A percentile compares a stretch with the other conserved stretches of the same genome.
Conservation (phyloP, 2,797 vertebrate genomes). For the Typhlichthys eigenmanni region DNA sequence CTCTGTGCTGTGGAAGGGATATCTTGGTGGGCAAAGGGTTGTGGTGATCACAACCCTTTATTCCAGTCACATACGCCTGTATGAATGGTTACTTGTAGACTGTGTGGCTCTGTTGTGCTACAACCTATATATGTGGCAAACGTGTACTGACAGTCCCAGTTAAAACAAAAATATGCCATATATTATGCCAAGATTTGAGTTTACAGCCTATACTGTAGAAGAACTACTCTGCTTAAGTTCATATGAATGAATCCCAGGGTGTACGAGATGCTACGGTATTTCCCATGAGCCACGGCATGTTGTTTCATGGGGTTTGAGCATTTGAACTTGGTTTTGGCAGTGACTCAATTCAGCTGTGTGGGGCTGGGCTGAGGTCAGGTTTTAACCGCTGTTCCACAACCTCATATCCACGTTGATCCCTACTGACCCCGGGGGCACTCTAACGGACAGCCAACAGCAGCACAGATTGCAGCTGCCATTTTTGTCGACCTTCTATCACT, state of each 20-base stretch:
- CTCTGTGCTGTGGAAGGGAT: slow-evolving; percentile 1
- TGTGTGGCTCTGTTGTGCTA: no score
- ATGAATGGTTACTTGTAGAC: neutral
- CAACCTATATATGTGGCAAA: no score
- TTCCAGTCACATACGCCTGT: slow-evolving; percentile 23
- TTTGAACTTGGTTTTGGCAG: slow-evolving; percentile 46
- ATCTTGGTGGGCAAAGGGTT: slow-evolving; percentile 5
- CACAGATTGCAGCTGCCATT: slow-evolving; percentile 30
- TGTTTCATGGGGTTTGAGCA: slow-evolving; percentile 40
- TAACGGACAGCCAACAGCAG: slow-evolving; percentile 36
- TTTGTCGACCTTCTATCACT: neutral
- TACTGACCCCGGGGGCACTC: slow-evolving; percentile 32
- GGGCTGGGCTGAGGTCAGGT: slow-evolving; percentile 39
- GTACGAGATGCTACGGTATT: slow-evolving; percentile 27
- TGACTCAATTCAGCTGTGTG: slow-evolving; percentile 48
- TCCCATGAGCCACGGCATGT: neutral
- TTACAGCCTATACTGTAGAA: slow-evolving; percentile 36
- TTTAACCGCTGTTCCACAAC: slow-evolving; percentile 42
- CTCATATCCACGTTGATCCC: slow-evolving; percentile 27
- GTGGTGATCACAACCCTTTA: slow-evolving; percentile 14
- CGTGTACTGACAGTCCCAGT: no score
- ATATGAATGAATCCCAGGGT: slow-evolving; percentile 32
- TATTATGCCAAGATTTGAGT: slow-evolving; percentile 33
- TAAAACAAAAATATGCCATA: slow-evolving; percentile 11
- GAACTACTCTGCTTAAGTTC: slow-evolving; percentile 34